These are phyloP conservation scores for Phyllostomus discolor DNA, from an alignment of 2,113 vertebrate genomes.

Conservation along the genomic window DNA sequence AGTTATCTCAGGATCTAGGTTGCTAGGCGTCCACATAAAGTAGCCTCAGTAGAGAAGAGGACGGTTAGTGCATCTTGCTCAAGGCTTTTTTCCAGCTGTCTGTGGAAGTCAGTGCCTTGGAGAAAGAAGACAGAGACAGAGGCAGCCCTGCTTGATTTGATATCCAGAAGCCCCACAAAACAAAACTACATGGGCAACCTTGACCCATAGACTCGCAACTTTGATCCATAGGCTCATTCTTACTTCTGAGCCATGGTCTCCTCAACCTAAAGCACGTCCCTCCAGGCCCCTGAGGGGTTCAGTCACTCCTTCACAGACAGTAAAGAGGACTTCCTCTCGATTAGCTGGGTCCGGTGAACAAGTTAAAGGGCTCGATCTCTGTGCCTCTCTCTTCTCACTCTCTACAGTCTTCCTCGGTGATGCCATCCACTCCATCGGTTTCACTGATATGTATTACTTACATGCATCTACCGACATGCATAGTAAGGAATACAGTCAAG, in stretches of 20 bases:
- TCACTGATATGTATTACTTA: no score
- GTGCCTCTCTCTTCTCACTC: background rate
- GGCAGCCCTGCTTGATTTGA: background rate
- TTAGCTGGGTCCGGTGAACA: background rate
- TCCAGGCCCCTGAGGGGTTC: background rate
- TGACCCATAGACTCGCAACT: background rate
- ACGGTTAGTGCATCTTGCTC: constrained; percentile 7
- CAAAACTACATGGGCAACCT: background rate
- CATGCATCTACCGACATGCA: no score
- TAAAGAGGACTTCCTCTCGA: background rate
- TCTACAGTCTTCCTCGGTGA: background rate
- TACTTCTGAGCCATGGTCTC: background rate
- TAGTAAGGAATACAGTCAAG: no score
- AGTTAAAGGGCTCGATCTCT: background rate
- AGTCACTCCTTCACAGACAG: background rate
- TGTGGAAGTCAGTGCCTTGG: background rate
- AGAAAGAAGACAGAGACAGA: constrained; percentile 39
- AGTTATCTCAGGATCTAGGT: constrained; percentile 58
- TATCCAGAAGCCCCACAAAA: background rate
- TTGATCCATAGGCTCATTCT: background rate
- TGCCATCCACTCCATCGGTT: background rate
- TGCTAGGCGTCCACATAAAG: constrained; percentile 58
- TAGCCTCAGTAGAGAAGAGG: constrained; percentile 38
- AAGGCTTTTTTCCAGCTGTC: constrained; percentile 21
- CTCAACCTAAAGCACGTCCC: background rate